These are phyloP conservation scores for Lissonota sp. DNA, from an alignment of 2,888 invertebrate genomes.

Conservation along the genomic window DNA sequence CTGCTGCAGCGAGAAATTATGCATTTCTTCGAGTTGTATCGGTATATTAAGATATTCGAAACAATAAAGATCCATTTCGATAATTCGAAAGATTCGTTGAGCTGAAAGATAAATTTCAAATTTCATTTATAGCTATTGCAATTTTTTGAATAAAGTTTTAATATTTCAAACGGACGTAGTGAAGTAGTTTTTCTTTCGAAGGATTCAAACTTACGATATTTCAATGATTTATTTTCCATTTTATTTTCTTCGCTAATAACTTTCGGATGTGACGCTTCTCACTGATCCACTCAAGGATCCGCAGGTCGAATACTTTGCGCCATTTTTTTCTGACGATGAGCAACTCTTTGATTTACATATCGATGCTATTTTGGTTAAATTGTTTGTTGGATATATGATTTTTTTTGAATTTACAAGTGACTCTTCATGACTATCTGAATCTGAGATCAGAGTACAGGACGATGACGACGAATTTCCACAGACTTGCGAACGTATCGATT, in stretches of 20 bases:
- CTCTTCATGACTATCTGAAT: not conserved
- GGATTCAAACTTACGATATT: not conserved
- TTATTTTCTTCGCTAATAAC: not conserved
- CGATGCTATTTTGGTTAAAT: not conserved
- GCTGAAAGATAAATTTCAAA: not conserved
- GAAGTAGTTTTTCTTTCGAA: not conserved
- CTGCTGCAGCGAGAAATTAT: slow-evolving; percentile 21
- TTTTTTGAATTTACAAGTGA: not conserved
- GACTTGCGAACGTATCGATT: not conserved
- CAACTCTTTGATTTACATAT: not conserved
- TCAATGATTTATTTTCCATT: not conserved
- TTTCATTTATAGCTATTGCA: not conserved
- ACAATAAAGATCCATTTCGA: slow-evolving; percentile 57
- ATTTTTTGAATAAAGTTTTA: too few species aligned
- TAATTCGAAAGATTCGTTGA: not conserved
- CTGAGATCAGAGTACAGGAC: slow-evolving; percentile 32
- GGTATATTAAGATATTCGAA: slow-evolving; percentile 48
- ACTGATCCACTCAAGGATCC: slow-evolving; percentile 12
- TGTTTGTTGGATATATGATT: not conserved
- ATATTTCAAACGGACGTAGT: not conserved
- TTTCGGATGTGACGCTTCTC: slow-evolving; percentile 6
- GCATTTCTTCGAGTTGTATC: slow-evolving; percentile 44
- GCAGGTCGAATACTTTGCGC: not conserved
- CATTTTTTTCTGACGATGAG: not conserved
- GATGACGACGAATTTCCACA: not conserved